phyloP scores from a whole-genome alignment of 2,888 invertebrate species.

The Stegana nigrithorax region DNA sequence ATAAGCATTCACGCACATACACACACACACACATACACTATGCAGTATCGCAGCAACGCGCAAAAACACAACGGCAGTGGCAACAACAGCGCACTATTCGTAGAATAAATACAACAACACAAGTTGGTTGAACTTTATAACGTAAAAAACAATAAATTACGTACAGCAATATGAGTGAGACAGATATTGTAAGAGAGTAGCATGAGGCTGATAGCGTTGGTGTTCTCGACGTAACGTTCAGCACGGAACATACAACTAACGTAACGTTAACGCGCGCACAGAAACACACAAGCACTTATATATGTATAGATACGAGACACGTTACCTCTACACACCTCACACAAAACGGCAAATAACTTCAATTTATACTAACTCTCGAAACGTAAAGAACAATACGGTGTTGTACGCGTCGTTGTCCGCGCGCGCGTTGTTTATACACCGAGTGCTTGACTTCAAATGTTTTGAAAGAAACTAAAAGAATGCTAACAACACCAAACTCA shows the following conservation, averaged over 20 bases:
- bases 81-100: conserved; percentile 20
- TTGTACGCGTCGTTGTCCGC: conserved; percentile 36
- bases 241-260: too few species aligned
- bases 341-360: too few species aligned
- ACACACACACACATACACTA: not conserved
- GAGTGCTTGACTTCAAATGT: conserved; percentile 54
- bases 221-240: too few species aligned
- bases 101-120: conserved; percentile 29
- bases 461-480: conserved; percentile 41
- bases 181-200: not conserved
- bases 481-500: conserved; percentile 25
- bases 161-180: conserved; percentile 14
- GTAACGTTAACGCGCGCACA: not conserved
- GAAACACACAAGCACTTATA: conserved; percentile 25
- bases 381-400: too few species aligned
- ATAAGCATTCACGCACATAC: conserved; percentile 13
- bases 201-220: too few species aligned
- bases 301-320: conserved; percentile 30
- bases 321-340: conserved; percentile 23
- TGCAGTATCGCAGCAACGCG: too few species aligned
- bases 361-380: too few species aligned
- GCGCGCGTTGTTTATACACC: conserved; percentile 52
- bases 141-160: conserved; percentile 20
- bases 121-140: conserved; percentile 19
- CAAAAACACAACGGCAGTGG: too few species aligned